These are phyloP conservation scores for Eilema griseolum DNA, from an alignment of 2,888 invertebrate species.

Conservation along the genomic window DNA sequence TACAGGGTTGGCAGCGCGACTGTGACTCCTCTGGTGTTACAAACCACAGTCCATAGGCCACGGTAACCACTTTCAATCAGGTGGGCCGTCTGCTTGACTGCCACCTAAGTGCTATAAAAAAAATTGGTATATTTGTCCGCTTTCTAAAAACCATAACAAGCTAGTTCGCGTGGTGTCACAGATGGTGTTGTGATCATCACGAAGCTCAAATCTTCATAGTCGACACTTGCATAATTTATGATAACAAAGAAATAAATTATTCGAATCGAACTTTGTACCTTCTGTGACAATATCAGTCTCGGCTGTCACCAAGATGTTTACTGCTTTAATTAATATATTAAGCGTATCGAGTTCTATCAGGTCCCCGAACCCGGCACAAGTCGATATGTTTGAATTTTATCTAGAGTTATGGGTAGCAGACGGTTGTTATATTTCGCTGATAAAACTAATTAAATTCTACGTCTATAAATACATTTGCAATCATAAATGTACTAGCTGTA, in stretches of 20 bases:
- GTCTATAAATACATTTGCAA: background rate
- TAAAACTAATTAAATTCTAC: conserved; percentile 31
- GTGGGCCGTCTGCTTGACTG: too few relatives aligned
- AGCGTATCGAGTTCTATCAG: conserved; percentile 43
- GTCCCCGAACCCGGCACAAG: conserved; percentile 61
- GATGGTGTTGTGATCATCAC: too few relatives aligned
- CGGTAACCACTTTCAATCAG: too few relatives aligned
- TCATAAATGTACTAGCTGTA: background rate
- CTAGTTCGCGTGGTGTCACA: too few relatives aligned
- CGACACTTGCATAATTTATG: conserved; percentile 28
- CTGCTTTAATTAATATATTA: conserved; percentile 54
- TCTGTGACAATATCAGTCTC: conserved; percentile 42
- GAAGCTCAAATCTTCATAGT: background rate
- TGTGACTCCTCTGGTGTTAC: too few relatives aligned
- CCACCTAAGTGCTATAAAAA: too few relatives aligned
- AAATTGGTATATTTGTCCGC: too few relatives aligned
- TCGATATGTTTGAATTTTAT: conserved; percentile 61
- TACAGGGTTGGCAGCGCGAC: too few relatives aligned
- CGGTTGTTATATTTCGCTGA: conserved; percentile 34
- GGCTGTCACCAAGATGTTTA: conserved; percentile 54
- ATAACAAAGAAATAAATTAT: conserved; percentile 50
- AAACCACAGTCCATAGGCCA: too few relatives aligned
- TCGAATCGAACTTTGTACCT: conserved; percentile 55
- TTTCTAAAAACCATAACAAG: too few relatives aligned
- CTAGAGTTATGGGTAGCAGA: conserved; percentile 46